A percentile compares a stretch with the other conserved stretches of the same genome.
phyloP scores from a whole-genome alignment of 1,140 invertebrate genomes.

The Hirudo medicinalis region DNA sequence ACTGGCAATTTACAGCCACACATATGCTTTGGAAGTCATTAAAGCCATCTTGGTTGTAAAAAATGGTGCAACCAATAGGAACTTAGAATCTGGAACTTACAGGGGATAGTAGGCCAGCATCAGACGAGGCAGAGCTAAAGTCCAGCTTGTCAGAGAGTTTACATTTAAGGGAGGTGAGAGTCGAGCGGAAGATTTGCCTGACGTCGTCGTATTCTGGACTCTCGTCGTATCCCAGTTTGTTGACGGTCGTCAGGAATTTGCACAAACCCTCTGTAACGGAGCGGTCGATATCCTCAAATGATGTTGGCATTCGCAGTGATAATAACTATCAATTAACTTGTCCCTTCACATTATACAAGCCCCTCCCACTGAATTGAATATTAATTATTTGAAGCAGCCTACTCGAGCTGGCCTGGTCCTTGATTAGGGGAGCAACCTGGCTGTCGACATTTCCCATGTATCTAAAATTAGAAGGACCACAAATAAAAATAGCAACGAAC shows the following conservation, averaged over 20 bases:
- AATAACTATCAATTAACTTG: too few relatives aligned
- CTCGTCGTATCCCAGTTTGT: conserved; percentile 55
- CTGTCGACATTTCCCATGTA: not conserved
- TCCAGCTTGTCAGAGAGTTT: conserved; percentile 14
- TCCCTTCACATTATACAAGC: too few relatives aligned
- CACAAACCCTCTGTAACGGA: not conserved
- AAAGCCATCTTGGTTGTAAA: too few relatives aligned
- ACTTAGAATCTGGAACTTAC: too few relatives aligned
- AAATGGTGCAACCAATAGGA: too few relatives aligned
- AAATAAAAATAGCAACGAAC: not conserved
- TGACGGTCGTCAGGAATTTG: conserved; percentile 45
- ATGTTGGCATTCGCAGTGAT: not conserved
- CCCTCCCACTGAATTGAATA: not conserved
- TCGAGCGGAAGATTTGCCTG: conserved; percentile 50
- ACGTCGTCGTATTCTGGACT: conserved; percentile 61
- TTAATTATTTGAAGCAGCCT: not conserved
- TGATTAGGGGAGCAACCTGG: not conserved
- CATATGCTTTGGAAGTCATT: too few relatives aligned
- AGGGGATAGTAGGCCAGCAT: too few relatives aligned
- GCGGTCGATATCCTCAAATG: too few relatives aligned
- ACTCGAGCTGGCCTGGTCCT: conserved; percentile 3
- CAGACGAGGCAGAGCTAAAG: too few relatives aligned
- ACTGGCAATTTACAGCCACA: too few relatives aligned
- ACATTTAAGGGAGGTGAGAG: conserved; percentile 28
- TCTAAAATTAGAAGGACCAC: not conserved